A percentile compares a stretch with the other conserved stretches of the same genome.
Conservation (phyloP, 2,797 vertebrate genomes). For the Oreochromis grahami region DNA sequence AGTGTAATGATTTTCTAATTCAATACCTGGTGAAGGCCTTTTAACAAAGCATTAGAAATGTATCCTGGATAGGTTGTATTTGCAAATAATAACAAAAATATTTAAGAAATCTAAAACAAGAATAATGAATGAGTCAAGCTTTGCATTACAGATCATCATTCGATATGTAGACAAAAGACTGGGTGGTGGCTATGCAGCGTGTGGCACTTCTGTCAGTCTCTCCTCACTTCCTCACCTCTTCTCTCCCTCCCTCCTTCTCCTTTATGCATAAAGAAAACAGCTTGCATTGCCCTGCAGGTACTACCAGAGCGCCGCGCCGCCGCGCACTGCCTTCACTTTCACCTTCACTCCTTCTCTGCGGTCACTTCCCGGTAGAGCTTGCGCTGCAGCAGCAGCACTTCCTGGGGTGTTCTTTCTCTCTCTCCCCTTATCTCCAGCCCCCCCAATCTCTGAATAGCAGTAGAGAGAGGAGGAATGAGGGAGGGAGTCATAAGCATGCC, state of each 20-base stretch:
- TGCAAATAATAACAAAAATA: too few species aligned
- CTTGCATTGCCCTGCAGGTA: slow-evolving; percentile 83
- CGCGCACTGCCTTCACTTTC: slow-evolving; percentile 85
- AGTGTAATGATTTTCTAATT: background rate
- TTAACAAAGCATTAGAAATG: background rate
- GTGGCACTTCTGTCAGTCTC: slow-evolving; percentile 8
- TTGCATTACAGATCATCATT: slow-evolving; percentile 16
- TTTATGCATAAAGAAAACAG: slow-evolving; percentile 82
- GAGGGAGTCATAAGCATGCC: slow-evolving; percentile 76
- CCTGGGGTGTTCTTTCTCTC: slow-evolving; percentile 47
- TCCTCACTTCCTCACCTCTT: background rate
- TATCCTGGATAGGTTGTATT: background rate
- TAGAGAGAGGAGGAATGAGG: background rate
- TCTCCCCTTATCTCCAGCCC: slow-evolving; percentile 16
- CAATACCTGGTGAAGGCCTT: background rate
- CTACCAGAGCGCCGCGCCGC: slow-evolving; percentile 56
- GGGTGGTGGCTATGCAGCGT: slow-evolving; percentile 18
- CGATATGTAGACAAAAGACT: slow-evolving; percentile 46
- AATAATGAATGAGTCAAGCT: too few species aligned
- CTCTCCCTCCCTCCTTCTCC: slow-evolving; percentile 31
- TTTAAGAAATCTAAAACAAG: too few species aligned
- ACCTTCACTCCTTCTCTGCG: slow-evolving; percentile 89
- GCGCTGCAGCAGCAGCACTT: slow-evolving; percentile 68
- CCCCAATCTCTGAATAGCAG: slow-evolving; percentile 37
- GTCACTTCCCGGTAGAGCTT: slow-evolving; percentile 86